Conservation (phyloP, 2,113 vertebrate species). For the Microcebus jonahi region DNA sequence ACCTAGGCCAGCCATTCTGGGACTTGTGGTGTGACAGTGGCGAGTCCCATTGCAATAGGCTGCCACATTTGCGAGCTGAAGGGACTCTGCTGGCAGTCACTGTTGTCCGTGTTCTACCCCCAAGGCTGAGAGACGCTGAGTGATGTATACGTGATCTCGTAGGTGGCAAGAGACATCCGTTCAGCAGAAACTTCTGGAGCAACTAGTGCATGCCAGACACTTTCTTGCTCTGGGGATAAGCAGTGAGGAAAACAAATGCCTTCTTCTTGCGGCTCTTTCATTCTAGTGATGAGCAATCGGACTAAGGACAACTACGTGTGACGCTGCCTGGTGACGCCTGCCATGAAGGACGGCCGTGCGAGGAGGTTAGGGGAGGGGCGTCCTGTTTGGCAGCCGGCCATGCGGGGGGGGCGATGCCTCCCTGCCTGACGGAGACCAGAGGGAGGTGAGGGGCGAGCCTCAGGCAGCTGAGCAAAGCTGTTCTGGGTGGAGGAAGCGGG, state of each 20-base stretch:
- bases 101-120: not conserved
- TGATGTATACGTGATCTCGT: not conserved
- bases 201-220: not conserved
- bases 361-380: not conserved
- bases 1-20: not conserved
- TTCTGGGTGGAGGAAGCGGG: not conserved
- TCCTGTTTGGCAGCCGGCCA: accelerated
- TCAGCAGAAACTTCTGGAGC: not conserved
- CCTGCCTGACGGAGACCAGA: not conserved
- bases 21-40: not conserved
- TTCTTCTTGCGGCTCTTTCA: not conserved
- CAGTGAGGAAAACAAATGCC: not conserved
- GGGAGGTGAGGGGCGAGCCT: not conserved
- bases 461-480: not conserved
- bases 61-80: not conserved
- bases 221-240: not conserved
- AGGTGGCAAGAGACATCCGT: not conserved
- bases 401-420: not conserved
- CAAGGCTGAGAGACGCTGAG: not conserved
- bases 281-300: not conserved
- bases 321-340: not conserved
- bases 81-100: no score
- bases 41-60: not conserved
- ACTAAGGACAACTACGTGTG: accelerated
- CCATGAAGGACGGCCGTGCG: no score